Conservation (phyloP, 2,113 vertebrate species). For the Nyctibius bracteatus region DNA sequence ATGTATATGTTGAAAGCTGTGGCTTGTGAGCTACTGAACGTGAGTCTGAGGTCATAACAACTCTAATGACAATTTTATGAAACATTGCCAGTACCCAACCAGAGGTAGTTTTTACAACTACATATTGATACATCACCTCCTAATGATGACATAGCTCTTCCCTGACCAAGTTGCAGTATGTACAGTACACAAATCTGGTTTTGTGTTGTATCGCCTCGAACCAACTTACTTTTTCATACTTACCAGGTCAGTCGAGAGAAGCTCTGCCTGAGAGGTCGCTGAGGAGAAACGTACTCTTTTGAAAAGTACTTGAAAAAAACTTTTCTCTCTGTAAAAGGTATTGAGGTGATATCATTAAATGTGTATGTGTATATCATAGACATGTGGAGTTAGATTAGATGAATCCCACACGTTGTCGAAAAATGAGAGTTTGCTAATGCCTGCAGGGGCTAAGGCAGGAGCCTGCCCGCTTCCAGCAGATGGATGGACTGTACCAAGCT, state of each 20-base stretch:
- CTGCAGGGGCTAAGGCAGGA: background rate
- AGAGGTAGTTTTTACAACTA: background rate
- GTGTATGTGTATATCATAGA: background rate
- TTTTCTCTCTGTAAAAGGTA: background rate
- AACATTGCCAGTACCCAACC: background rate
- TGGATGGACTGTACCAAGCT: background rate
- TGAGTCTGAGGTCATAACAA: background rate
- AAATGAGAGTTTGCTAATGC: background rate
- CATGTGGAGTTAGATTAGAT: background rate
- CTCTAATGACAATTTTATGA: background rate
- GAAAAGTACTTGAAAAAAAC: background rate
- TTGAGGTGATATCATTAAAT: background rate
- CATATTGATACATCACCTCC: background rate
- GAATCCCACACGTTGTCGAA: background rate
- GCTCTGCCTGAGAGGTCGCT: background rate
- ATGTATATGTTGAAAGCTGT: background rate
- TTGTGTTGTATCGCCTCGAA: background rate
- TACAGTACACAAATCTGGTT: background rate
- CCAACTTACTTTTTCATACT: background rate
- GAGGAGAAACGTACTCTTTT: background rate
- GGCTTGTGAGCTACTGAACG: background rate
- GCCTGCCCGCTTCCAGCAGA: background rate
- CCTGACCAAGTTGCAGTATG: background rate
- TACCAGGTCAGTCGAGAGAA: background rate
- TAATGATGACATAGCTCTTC: background rate